Evolutionary conservation across 2,797 vertebrate species (phyloP), one percentile per base, ranked within the genome.

Genomic region (Psittacula echo): DNA sequence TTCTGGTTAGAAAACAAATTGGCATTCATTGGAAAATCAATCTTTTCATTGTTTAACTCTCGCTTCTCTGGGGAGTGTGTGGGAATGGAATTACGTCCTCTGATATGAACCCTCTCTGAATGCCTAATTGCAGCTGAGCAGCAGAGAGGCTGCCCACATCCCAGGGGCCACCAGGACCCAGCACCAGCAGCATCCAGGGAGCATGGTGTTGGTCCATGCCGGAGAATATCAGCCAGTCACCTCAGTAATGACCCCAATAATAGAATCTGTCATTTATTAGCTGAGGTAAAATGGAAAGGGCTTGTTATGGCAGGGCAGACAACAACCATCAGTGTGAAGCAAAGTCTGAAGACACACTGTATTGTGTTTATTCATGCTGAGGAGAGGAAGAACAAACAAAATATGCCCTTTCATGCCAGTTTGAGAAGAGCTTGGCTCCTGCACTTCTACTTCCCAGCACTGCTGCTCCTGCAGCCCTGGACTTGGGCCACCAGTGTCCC

Each of bases 11-110:
- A 96, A 96, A 96, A 95, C 89, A 96, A 96, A 96, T 94, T 95
- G 96, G 82, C 93, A 90, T 96, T 96, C 93, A 95, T 78, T 89
- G 92, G 91, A 88, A 97, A 97, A 97, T 97, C 96, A 96, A 94
- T 97, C 94, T 96, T 95, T 87, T 87, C 90, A 78, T 96, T 95
- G 96, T 96, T 96, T 95, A 95, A 95, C 93, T 96, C 91, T 83
- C 80, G 76, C 93, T 95, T 87, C 96, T 93, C 89, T 3, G 1
- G 94, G 87, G 85, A 93, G 71, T 1, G n/a, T 56, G 82, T 67
- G 85, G 93, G 79, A 94, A 92, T 93, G 77, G 91, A 94, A 95
- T 95, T 85, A 60, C 87, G 82, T 80, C 83, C 89, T 94, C 66
- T 11, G 84, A 39, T 24, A 66, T 2, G 76, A 92, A 29, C 74